Evolutionary conservation across 92 coral and sea anemone species (phyloP).

Genomic region (Phenganax subtilis): DNA sequence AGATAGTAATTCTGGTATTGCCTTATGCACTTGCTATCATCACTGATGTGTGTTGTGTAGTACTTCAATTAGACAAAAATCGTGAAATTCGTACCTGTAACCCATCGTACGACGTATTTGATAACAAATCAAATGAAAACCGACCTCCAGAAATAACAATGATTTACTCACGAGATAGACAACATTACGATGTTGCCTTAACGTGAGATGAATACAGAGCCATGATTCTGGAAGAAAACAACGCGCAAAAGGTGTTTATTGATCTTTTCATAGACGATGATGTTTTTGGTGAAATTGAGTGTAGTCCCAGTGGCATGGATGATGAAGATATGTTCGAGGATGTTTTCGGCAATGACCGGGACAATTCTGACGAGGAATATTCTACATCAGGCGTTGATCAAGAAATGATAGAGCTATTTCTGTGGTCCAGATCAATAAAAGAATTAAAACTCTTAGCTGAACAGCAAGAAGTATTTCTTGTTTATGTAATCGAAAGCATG

Average conservation of each 20-base stretch:
- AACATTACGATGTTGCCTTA: slow-evolving; percentile 7
- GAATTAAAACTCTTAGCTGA: slow-evolving; percentile 11
- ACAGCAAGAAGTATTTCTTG: background rate
- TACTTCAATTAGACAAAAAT: slow-evolving; percentile 13
- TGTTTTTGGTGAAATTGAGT: background rate
- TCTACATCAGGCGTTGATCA: background rate
- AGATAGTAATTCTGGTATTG: slow-evolving; percentile 3
- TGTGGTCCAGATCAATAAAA: background rate
- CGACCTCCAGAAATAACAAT: background rate
- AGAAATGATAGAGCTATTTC: background rate
- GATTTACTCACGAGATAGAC: background rate
- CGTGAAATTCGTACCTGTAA: background rate
- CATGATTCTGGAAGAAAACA: background rate
- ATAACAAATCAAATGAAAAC: background rate
- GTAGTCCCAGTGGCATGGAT: background rate
- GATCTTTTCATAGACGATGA: background rate
- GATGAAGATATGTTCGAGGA: background rate
- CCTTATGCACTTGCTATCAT: slow-evolving; percentile 14
- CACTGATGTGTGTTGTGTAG: slow-evolving; percentile 8
- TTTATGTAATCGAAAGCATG: background rate
- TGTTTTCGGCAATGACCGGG: background rate
- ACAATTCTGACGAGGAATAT: background rate
- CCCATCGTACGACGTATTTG: background rate
- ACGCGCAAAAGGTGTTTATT: slow-evolving; percentile 1
- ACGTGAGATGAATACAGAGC: slow-evolving; percentile 7